phyloP scores from a whole-genome alignment of 2,797 vertebrate species.

The Manis javanica region DNA sequence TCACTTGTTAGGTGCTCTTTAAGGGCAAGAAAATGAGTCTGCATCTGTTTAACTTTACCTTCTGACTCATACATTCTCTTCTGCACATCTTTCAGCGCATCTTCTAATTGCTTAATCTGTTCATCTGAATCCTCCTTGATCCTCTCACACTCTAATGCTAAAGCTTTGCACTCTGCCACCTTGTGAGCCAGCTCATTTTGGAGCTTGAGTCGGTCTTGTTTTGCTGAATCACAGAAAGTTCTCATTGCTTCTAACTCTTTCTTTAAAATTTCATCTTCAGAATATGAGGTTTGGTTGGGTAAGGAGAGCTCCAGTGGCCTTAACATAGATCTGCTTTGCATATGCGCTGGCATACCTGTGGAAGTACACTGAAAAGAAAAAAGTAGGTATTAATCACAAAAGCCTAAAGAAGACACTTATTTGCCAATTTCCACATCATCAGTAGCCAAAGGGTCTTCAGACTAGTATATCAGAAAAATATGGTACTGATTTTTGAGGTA shows the following conservation, averaged over 20 bases:
- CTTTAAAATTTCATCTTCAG: conserved; percentile 89
- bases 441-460: background rate
- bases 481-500: background rate
- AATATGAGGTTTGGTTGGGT: conserved; percentile 81
- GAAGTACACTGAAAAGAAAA: background rate
- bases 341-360: conserved; percentile 43
- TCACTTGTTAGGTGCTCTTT: conserved; percentile 93
- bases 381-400: background rate
- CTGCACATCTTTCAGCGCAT: conserved; percentile 96
- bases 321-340: conserved; percentile 89
- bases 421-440: background rate
- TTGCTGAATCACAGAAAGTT: conserved; percentile 85
- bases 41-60: conserved; percentile 97
- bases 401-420: background rate
- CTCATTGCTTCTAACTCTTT: conserved; percentile 88
- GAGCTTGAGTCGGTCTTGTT: conserved; percentile 87
- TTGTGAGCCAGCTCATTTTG: conserved; percentile 92
- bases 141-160: conserved; percentile 89
- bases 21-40: conserved; percentile 95
- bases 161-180: conserved; percentile 91
- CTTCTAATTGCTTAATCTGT: conserved; percentile 95
- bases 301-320: conserved; percentile 90
- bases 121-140: conserved; percentile 93
- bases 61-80: conserved; percentile 98
- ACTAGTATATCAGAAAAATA: background rate